These are phyloP conservation scores for Sycobia sp. DNA, from an alignment of 1,140 invertebrate species.

Conservation along the genomic window DNA sequence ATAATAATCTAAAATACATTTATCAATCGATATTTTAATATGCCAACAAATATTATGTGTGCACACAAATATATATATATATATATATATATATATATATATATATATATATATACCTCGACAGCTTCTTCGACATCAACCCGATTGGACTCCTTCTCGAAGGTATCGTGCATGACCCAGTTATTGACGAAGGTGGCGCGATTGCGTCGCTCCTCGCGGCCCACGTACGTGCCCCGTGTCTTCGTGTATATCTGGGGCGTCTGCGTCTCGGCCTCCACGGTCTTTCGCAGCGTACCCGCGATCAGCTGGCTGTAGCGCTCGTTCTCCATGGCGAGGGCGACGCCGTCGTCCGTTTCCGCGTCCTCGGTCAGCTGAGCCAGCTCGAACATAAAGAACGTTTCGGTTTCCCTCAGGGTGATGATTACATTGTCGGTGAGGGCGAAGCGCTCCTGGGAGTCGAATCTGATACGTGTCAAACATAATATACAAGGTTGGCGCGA, in stretches of 20 bases:
- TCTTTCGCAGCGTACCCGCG: slow-evolving; percentile 65
- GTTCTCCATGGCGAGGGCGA: slow-evolving; percentile 66
- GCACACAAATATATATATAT: too few species aligned
- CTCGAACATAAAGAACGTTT: slow-evolving; percentile 70
- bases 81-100: background rate
- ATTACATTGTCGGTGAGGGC: slow-evolving; percentile 52
- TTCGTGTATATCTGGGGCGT: slow-evolving; percentile 67
- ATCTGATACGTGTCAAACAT: background rate
- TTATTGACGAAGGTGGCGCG: slow-evolving; percentile 69
- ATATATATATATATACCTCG: too few species aligned
- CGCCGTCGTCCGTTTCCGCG: slow-evolving; percentile 64
- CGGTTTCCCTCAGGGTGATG: slow-evolving; percentile 69
- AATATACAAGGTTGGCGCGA: background rate
- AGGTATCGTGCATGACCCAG: slow-evolving; percentile 77
- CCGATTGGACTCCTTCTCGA: slow-evolving; percentile 8
- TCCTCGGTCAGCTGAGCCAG: slow-evolving; percentile 68
- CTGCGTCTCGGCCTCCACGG: slow-evolving; percentile 68
- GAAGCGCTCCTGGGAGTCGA: background rate
- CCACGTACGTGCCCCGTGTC: slow-evolving; percentile 65
- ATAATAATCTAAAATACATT: too few species aligned
- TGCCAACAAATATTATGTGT: too few species aligned
- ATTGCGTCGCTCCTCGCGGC: slow-evolving; percentile 62
- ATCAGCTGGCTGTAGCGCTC: slow-evolving; percentile 69
- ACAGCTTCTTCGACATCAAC: background rate
- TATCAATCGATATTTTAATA: too few species aligned